phyloP scores from a whole-genome alignment of 2,888 invertebrate species.

The Ornithoptera alexandrae region DNA sequence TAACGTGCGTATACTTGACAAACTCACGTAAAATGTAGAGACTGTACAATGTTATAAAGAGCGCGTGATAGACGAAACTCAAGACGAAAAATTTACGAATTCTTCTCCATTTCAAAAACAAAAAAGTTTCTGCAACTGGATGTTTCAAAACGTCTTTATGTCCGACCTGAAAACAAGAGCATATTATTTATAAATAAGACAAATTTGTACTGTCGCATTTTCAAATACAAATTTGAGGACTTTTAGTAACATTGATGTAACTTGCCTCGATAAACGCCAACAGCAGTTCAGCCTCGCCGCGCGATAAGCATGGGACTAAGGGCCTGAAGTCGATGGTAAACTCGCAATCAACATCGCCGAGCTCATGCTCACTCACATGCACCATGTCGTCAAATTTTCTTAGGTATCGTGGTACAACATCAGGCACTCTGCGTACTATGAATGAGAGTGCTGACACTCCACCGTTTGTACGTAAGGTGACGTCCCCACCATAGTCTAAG shows the following conservation, averaged over 20 bases:
- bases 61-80: slow-evolving; percentile 87
- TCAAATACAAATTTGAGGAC: neutral
- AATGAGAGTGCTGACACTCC: slow-evolving; percentile 89
- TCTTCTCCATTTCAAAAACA: slow-evolving; percentile 90
- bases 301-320: slow-evolving; percentile 80
- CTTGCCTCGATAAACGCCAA: slow-evolving; percentile 84
- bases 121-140: slow-evolving; percentile 91
- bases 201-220: neutral
- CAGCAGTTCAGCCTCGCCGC: slow-evolving; percentile 85
- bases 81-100: slow-evolving; percentile 90
- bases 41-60: slow-evolving; percentile 88
- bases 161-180: slow-evolving; percentile 79
- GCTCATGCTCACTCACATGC: slow-evolving; percentile 89
- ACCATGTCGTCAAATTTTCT: slow-evolving; percentile 87
- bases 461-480: slow-evolving; percentile 89
- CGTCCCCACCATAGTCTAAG: slow-evolving; percentile 87
- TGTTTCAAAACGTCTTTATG: slow-evolving; percentile 89
- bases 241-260: neutral
- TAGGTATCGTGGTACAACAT: slow-evolving; percentile 86
- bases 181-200: neutral
- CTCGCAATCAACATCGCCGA: slow-evolving; percentile 92
- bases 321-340: slow-evolving; percentile 81
- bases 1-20: too few relatives aligned
- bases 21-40: slow-evolving; percentile 83
- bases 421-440: slow-evolving; percentile 90